Evolutionary conservation across 2,797 vertebrate genomes (phyloP).

Genomic region (Catharus ustulatus): DNA sequence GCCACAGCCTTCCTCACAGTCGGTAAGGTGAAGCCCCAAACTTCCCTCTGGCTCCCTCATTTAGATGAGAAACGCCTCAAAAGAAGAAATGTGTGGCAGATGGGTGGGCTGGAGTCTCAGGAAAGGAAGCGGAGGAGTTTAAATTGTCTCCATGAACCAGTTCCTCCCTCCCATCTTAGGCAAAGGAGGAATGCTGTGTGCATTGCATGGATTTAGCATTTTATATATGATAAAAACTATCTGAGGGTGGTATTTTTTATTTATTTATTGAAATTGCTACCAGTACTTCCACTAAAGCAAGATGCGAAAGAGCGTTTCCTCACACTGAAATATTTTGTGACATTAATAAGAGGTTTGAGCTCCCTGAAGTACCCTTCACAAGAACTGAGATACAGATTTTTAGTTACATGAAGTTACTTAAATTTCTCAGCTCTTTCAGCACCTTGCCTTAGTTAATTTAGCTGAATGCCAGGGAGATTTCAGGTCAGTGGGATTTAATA

Average conservation of each 20-base stretch:
- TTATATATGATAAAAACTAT: background rate
- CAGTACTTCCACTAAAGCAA: background rate
- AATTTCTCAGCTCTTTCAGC: background rate
- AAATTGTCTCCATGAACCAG: background rate
- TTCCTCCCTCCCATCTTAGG: background rate
- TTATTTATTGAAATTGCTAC: background rate
- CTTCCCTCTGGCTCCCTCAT: accelerated
- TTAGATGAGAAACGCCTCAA: background rate
- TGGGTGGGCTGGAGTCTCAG: background rate
- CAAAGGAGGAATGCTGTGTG: background rate
- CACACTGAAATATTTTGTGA: background rate
- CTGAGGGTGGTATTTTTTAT: background rate
- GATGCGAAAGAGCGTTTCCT: background rate
- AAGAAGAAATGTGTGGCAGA: accelerated
- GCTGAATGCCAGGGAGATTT: background rate
- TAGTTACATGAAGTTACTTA: background rate
- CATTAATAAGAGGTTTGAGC: background rate
- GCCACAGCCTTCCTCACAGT: slow-evolving; percentile 72
- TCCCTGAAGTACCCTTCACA: background rate
- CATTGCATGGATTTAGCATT: background rate
- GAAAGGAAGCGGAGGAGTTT: background rate
- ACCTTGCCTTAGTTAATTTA: background rate
- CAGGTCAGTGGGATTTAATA: background rate
- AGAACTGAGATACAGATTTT: background rate
- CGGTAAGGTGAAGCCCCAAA: slow-evolving; percentile 43